Percentiles rank a stretch among this genome's conserved stretches.
Evolutionary conservation across 2,113 vertebrate species (phyloP).

Genomic region (Alethe castanea): DNA sequence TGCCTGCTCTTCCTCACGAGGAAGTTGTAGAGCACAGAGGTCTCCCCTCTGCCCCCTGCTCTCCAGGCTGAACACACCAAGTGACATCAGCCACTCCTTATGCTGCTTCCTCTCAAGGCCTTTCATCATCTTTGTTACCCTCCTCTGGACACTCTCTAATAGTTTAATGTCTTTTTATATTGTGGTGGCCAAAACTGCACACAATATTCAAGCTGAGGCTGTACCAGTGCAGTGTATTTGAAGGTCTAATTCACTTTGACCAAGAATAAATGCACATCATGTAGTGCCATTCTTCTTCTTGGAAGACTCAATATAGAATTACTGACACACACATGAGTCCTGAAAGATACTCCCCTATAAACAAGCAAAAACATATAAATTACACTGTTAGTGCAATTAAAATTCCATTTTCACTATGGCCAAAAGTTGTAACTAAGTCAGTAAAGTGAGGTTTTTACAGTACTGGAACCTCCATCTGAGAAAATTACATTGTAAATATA

Average conservation of each 20-base stretch:
- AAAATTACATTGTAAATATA: background rate
- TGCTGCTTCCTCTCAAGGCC: background rate
- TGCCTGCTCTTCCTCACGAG: accelerated
- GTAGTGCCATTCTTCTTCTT: background rate
- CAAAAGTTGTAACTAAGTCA: background rate
- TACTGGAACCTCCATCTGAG: background rate
- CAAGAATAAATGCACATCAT: background rate
- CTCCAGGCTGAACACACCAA: background rate
- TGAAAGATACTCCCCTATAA: background rate
- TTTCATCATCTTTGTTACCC: background rate
- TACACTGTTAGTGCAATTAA: background rate
- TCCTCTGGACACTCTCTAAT: background rate
- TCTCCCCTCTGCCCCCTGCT: background rate
- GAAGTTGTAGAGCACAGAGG: background rate
- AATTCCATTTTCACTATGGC: background rate
- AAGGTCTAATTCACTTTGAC: background rate
- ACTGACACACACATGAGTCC: background rate
- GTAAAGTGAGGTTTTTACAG: background rate
- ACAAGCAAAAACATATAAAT: background rate
- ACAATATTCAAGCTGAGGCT: background rate
- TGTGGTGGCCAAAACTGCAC: background rate
- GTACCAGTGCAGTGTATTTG: background rate
- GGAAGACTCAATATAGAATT: background rate
- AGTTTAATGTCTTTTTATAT: background rate
- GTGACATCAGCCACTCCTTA: background rate